These are phyloP conservation scores for Gephyroberyx darwinii DNA, from an alignment of 2,797 vertebrate genomes.

Conservation along the genomic window DNA sequence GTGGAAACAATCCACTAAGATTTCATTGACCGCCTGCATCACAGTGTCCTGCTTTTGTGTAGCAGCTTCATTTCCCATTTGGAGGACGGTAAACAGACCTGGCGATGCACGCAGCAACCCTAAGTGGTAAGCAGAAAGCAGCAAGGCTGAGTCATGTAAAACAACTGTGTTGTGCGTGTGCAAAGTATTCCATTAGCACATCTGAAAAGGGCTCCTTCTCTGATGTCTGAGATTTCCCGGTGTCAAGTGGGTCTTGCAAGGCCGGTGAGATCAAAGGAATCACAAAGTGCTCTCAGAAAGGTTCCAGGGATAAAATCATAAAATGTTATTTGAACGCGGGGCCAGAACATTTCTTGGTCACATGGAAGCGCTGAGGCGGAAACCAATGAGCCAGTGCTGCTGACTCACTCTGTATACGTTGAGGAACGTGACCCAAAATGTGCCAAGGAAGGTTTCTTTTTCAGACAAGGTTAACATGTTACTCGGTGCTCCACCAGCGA, in stretches of 20 bases:
- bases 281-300: slow-evolving; percentile 13
- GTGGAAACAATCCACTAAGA: slow-evolving; percentile 38
- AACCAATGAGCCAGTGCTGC: neutral
- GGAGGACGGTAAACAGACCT: slow-evolving; percentile 47
- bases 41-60: neutral
- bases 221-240: slow-evolving; percentile 33
- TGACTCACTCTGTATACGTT: slow-evolving; percentile 10
- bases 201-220: slow-evolving; percentile 51
- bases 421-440: neutral
- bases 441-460: neutral
- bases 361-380: neutral
- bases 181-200: slow-evolving; percentile 57
- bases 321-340: neutral
- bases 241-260: slow-evolving; percentile 34
- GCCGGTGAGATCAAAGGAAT: slow-evolving; percentile 34
- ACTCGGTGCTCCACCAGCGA: slow-evolving; percentile 1
- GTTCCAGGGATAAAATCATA: neutral
- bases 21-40: slow-evolving; percentile 13
- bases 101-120: slow-evolving; percentile 49
- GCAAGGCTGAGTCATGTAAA: slow-evolving; percentile 75
- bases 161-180: slow-evolving; percentile 35
- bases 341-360: neutral
- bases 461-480: slow-evolving; percentile 25
- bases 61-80: slow-evolving; percentile 29
- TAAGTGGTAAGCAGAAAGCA: slow-evolving; percentile 69